Evolutionary conservation across 2,113 vertebrate genomes (phyloP), one percentile per base, ranked within the genome.

Genomic region (Aspiorhynchus laticeps): DNA sequence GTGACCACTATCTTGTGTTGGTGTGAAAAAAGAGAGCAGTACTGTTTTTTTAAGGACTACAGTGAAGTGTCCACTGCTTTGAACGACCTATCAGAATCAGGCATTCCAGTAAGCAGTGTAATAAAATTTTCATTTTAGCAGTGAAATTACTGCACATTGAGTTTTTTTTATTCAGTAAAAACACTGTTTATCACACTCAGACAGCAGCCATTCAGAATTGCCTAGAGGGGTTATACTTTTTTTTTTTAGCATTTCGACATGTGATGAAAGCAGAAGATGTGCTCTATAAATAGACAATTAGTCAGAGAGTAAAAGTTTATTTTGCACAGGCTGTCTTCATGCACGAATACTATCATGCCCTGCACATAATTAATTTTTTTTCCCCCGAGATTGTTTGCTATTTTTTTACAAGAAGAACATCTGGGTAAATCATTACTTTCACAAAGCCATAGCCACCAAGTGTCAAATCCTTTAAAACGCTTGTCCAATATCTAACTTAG

Each of bases 231-330:
- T 11, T 28, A 41, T 11, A 24, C 19, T 9, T 24, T 21, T 56
- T 56, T 48, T 48, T 56, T 59, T 24, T 21, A 24, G 48, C 5
- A 61, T 56, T 84, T 8, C 7, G 74, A n/a, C 9, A n/a, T 73
- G 65, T n/a, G 15, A 59, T 36, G 51, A 74, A 76, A 59, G 83
- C 83, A 61, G 71, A 76, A 61, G 76, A 28, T 80, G 79, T 11
- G 71, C 67, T 61, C 9, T 51, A 63, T 84, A 33, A 33, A 84
- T 41, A 84, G 46, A 78, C 51, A 56, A 46, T 53, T 80, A 69
- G 7, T 6, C 17, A 48, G 26, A 12, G 33, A 56, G 63, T 38
- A 78, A 67, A 73, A 41, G 33, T 65, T 26, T 80, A 17, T 56
- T 73, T 59, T 14, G 24, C 77, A 51, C 76, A 67, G 46, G 19